Base-by-base conservation (phyloP, 1,140 invertebrate genomes). In the Glossosoma conforme region DNA sequence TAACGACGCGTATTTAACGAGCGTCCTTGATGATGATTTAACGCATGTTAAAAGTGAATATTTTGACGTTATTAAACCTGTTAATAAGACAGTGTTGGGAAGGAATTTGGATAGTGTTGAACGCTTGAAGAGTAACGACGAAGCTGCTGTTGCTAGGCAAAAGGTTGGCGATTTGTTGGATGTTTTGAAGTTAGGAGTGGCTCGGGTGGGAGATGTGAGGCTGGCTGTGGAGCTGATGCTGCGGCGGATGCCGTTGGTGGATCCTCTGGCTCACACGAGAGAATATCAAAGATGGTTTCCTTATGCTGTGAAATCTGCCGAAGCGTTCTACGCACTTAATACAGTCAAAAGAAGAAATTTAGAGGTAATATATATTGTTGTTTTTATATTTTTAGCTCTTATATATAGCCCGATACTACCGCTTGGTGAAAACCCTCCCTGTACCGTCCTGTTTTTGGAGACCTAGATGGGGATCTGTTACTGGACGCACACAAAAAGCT, bases 331-430 rank as follows among this genome's bases (percentile, higher is more conserved):
- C 66, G 66, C 65, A 30, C 54, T 72, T 42, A 65, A 69, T 56
- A 65, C 67, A 33, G 63, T 67, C 11, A 75, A 72, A 48, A 54
- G 72, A 44, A 67, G 70, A 49, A 72, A 74, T 68, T 67, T 70
- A 33, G 70, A 73, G 62, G 72, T 74, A 44, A 62, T 55, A n/a
- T n/a, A n/a, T n/a, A 13, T 24, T 42, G 19, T 9, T 25, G n/a
- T 40, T 32, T 30, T 30, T 35, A n/a, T n/a, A 36, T n/a, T 30
- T n/a, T n/a, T n/a, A n/a, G n/a, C n/a, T n/a, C n/a, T n/a, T n/a
- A n/a, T n/a, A n/a, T n/a, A n/a, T n/a, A n/a, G n/a, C n/a, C n/a
- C n/a, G n/a, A n/a, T n/a, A n/a, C n/a, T n/a, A n/a, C n/a, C n/a
- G n/a, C n/a, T n/a, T n/a, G n/a, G n/a, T n/a, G n/a, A n/a, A n/a